These are phyloP conservation scores for Arrhopalites spinosus DNA, from an alignment of 2,888 invertebrate species.

Conservation along the genomic window DNA sequence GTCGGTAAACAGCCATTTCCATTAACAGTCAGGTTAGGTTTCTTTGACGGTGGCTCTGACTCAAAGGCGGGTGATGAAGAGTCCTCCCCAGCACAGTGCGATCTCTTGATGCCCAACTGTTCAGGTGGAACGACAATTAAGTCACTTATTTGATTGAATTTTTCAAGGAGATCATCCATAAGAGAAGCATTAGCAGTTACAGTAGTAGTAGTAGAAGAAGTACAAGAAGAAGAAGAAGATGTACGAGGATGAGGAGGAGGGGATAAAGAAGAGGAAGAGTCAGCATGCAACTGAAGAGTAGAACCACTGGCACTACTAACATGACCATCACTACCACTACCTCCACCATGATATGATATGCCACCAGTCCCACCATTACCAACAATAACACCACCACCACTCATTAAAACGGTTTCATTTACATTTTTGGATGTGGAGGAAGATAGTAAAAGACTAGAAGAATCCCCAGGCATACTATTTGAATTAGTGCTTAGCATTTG, in stretches of 20 bases:
- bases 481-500: not conserved
- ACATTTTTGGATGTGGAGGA: not conserved
- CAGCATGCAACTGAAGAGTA: conserved; percentile 3
- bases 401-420: conserved; percentile 22
- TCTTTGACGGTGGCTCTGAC: conserved; percentile 37
- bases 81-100: conserved; percentile 31
- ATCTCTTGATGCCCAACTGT: conserved; percentile 55
- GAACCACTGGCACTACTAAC: conserved; percentile 14
- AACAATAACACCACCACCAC: conserved; percentile 33
- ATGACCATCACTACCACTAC: conserved; percentile 28
- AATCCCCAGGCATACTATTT: conserved; percentile 5
- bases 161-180: conserved; percentile 52
- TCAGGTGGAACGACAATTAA: conserved; percentile 56
- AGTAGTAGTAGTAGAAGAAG: conserved; percentile 12
- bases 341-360: conserved; percentile 13
- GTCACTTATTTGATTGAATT: conserved; percentile 56
- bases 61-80: not conserved
- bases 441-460: not conserved
- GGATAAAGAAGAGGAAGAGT: conserved; percentile 18
- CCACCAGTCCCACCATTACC: conserved; percentile 30
- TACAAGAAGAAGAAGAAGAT: conserved; percentile 15
- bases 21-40: conserved; percentile 40
- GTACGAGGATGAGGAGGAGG: not conserved
- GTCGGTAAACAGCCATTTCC: conserved; percentile 31
- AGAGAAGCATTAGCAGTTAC: conserved; percentile 7